phyloP scores from a whole-genome alignment of 2,113 vertebrate genomes.

The Thinocorus orbignyianus region DNA sequence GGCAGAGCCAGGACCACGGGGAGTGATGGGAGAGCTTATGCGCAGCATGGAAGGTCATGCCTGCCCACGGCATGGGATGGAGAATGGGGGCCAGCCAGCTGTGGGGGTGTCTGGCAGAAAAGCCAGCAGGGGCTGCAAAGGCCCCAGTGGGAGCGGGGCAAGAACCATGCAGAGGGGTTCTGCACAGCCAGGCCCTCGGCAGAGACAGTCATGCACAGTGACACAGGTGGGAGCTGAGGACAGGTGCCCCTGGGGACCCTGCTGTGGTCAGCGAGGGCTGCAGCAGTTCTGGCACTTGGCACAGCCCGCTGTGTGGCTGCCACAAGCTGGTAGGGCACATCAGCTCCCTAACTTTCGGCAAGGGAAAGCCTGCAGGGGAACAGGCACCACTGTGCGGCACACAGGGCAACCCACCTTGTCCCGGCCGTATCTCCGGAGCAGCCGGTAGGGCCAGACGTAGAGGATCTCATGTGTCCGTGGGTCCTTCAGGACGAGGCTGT shows the following conservation, averaged over 20 bases:
- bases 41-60: rapidly evolving
- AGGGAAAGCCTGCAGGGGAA: neutral
- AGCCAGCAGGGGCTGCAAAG: rapidly evolving
- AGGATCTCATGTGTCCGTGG: slow-evolving; percentile 76
- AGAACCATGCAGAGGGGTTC: neutral
- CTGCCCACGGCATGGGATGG: rapidly evolving
- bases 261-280: rapidly evolving
- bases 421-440: slow-evolving; percentile 91
- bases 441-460: slow-evolving; percentile 91
- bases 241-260: neutral
- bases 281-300: neutral
- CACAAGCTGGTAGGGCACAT: neutral
- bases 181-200: neutral
- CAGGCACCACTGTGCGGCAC: rapidly evolving
- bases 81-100: neutral
- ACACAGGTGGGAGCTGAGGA: neutral
- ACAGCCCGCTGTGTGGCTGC: neutral
- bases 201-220: rapidly evolving
- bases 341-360: neutral
- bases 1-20: neutral
- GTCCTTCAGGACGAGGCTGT: slow-evolving; percentile 84
- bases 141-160: neutral
- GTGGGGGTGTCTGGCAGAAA: neutral
- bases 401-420: slow-evolving; percentile 79
- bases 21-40: neutral